Conservation (phyloP, 2,888 invertebrate species). For the Slavum lentiscoides region DNA sequence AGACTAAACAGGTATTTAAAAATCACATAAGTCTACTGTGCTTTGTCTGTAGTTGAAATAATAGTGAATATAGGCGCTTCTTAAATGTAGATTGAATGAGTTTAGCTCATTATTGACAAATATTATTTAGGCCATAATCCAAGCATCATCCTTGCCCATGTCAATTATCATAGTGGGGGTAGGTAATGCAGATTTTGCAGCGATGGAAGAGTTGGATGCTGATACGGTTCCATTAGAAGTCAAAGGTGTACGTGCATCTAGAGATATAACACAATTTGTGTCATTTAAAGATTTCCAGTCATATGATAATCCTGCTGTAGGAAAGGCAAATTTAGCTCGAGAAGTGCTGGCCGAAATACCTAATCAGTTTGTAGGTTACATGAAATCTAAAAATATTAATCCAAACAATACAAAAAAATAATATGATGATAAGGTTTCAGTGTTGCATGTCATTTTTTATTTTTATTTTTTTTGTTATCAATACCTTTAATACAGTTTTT, state of each 20-base stretch:
- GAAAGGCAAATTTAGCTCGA: conserved; percentile 62
- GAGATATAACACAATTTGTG: conserved; percentile 66
- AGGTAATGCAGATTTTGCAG: conserved; percentile 66
- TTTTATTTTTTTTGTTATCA: background rate
- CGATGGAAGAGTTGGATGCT: conserved; percentile 68
- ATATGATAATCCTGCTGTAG: conserved; percentile 55
- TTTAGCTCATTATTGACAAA: conserved; percentile 43
- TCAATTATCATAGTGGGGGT: conserved; percentile 69
- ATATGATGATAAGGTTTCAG: background rate
- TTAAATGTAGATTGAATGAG: conserved; percentile 9
- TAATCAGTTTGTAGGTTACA: conserved; percentile 62
- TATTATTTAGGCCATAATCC: conserved; percentile 60
- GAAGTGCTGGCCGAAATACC: conserved; percentile 67
- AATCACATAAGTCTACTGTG: background rate
- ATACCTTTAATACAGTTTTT: background rate
- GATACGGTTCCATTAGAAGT: conserved; percentile 61
- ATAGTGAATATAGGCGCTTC: conserved; percentile 6
- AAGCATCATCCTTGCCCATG: conserved; percentile 65
- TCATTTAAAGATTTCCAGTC: conserved; percentile 60
- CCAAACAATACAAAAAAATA: conserved; percentile 53
- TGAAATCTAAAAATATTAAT: conserved; percentile 59
- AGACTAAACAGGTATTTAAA: conserved; percentile 61
- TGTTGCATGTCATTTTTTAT: background rate
- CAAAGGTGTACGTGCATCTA: conserved; percentile 62
- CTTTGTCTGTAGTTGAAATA: background rate